Base-by-base conservation (phyloP, 2,888 invertebrate species). In the Troides oblongomaculatus region DNA sequence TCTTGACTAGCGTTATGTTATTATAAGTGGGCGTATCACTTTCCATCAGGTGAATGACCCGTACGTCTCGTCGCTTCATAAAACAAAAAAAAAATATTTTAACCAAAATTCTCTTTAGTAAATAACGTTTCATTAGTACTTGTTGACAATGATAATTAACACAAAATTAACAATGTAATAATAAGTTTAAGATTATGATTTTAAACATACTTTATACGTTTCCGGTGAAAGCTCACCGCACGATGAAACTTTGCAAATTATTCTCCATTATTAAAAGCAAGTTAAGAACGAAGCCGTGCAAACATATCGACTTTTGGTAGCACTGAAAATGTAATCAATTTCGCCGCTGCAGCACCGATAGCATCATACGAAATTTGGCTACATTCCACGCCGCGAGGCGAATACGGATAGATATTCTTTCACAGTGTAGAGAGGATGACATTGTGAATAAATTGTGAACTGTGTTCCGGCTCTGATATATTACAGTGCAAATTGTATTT, bases 401-500 rank as follows among this genome's bases (percentile, higher is more conserved):
- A 62, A 69, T 57, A 59, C 23, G 36, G 70, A 63, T 68, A 68
- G 68, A 68, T 70, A 70, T 70, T 70, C 70, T 66, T 70, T 70
- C 66, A 70, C 21, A 64, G 68, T 66, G 67, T 67, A 61, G 65
- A 70, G 74, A 70, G 74, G 71, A 76, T 78, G 79, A 82, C 84
- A 84, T 85, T 83, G 81, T 84, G 82, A 84, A 88, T 86, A 87
- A 87, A 88, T 88, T 84, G 84, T 81, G 80, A 82, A 76, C 79
- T 80, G 78, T 77, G 79, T 78, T 80, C 83, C 83, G 86, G 84
- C 86, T 87, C 86, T 86, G 87, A 87, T 86, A 83, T 85, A 88
- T 83, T 82, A 78, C 82, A 82, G 84, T 84, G 85, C 85, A 86
- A 87, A 88, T 88, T 87, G 85, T 85, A 86, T 89, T 88, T 85